These are phyloP conservation scores for Rhagologus leucostigma DNA, from an alignment of 2,113 vertebrate genomes.

Conservation along the genomic window DNA sequence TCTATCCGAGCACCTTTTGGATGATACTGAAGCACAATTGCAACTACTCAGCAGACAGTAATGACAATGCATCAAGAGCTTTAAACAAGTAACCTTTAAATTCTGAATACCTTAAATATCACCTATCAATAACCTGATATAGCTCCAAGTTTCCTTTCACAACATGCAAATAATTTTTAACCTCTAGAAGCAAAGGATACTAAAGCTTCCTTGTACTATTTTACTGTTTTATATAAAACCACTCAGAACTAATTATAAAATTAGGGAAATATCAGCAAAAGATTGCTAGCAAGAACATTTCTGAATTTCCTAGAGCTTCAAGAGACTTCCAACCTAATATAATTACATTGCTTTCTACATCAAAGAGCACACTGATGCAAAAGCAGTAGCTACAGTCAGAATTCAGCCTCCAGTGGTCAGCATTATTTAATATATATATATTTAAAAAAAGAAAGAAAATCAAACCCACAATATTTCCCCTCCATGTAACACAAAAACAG, in stretches of 20 bases:
- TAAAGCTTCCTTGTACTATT: not conserved
- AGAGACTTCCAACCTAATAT: not conserved
- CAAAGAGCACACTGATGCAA: not conserved
- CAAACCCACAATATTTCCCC: not conserved
- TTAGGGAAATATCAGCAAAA: not conserved
- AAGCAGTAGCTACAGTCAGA: not conserved
- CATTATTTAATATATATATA: not conserved
- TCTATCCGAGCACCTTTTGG: slow-evolving; percentile 98
- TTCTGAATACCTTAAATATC: not conserved
- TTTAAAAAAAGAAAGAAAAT: not conserved
- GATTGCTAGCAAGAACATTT: not conserved
- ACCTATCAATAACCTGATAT: not conserved
- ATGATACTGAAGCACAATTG: slow-evolving; percentile 84
- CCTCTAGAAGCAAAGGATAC: not conserved
- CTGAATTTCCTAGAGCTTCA: not conserved
- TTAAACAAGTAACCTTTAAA: not conserved
- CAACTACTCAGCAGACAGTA: not conserved
- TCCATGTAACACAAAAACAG: not conserved
- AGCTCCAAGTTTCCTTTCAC: not conserved
- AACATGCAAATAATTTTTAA: not conserved
- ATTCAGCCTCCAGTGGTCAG: not conserved
- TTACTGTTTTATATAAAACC: not conserved
- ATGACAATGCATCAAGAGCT: not conserved
- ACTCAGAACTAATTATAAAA: not conserved
- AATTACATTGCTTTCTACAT: not conserved